These are phyloP conservation scores for Pachypanchax playfairii DNA, from an alignment of 2,113 vertebrate genomes.

Conservation along the genomic window DNA sequence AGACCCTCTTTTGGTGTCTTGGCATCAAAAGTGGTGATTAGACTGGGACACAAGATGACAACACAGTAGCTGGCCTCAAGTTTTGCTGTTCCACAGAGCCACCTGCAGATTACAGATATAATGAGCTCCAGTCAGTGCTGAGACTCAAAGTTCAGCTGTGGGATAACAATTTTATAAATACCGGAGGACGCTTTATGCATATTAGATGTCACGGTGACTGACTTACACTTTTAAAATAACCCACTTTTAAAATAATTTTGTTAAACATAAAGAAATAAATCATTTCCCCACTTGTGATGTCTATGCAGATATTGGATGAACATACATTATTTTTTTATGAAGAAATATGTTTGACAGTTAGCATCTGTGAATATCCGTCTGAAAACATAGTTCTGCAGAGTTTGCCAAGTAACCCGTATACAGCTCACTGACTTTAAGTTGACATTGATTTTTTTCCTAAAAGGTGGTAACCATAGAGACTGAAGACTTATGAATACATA, in stretches of 20 bases:
- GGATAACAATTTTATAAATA: conserved; percentile 1
- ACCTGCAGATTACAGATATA: conserved; percentile 53
- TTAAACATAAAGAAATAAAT: too few species aligned
- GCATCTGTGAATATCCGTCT: conserved; percentile 24
- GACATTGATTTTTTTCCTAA: conserved; percentile 43
- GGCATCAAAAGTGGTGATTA: conserved; percentile 51
- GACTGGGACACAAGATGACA: conserved; percentile 48
- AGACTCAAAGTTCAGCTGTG: conserved; percentile 9
- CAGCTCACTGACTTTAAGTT: conserved; percentile 53
- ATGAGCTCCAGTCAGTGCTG: conserved; percentile 14
- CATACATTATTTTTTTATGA: background rate
- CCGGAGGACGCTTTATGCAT: background rate
- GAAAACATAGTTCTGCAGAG: conserved; percentile 14
- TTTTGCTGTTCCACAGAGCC: conserved; percentile 18
- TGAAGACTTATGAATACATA: conserved; percentile 37
- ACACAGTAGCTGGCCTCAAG: conserved; percentile 31
- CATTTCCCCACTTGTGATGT: too few species aligned
- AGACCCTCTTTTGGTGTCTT: conserved; percentile 54
- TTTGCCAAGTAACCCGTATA: too few species aligned
- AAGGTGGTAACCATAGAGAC: conserved; percentile 65
- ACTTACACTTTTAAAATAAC: too few species aligned
- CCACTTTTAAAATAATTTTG: too few species aligned
- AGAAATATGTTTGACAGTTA: background rate
- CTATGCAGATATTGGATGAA: too few species aligned
- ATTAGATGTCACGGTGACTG: background rate